Base-by-base conservation (phyloP, 2,888 invertebrate genomes). In the Microctonus brassicae region DNA sequence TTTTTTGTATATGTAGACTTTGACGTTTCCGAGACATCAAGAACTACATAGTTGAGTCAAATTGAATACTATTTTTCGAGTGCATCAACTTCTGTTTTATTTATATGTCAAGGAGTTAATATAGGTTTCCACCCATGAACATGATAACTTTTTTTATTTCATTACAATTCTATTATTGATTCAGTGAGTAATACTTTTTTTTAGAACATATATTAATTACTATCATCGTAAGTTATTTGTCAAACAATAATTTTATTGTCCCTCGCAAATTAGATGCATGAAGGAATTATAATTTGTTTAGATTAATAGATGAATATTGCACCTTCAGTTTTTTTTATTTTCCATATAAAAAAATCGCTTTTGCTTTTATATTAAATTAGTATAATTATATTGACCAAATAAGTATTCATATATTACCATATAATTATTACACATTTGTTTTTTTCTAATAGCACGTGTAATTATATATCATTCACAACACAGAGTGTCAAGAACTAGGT, bases 401-500 rank as follows among this genome's bases (percentile, higher is more conserved):
- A 79, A 79, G 76, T 80, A 79, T 77, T 77, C 77, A 78, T 79
- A 80, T 73, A 78, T 79, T 78, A 78, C 83, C 81, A 80, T 80
- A 77, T 83, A 78, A 78, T 82, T 80, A 79, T 82, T 79, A 79
- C 82, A 57, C 52, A 34, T 70, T 66, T 62, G 62, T 75, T 75
- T 70, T 74, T 73, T 55, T 61, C 74, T 75, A 58, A 71, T 75
- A 80, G 72, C 72, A 73, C 73, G 73, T 74, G 66, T 76, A 62
- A 74, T 66, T 77, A 79, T 72, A 81, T 84, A 84, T 82, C 86
- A 86, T 86, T 87, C 87, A 87, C 87, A 87, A 87, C 87, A 86
- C 87, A 87, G 87, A 87, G 87, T 86, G 87, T 87, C 86, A 84
- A 87, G 87, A 86, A 86, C 87, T 85, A 87, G 87, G 86, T 82